phyloP scores from a whole-genome alignment of 2,888 invertebrate genomes.

The Dorcus hopei region DNA sequence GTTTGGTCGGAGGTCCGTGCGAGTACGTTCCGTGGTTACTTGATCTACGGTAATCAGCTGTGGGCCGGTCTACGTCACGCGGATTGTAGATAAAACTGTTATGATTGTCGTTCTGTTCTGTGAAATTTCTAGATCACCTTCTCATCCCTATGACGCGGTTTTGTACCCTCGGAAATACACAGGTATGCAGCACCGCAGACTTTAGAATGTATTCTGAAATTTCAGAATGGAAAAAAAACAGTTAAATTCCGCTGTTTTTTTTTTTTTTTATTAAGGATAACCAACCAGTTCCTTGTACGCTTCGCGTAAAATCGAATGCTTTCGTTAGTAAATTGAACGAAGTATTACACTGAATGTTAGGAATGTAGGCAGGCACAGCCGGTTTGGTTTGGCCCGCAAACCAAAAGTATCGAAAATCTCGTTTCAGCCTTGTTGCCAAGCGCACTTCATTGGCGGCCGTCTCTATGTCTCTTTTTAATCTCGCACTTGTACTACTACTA shows the following conservation, averaged over 20 bases:
- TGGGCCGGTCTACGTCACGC: conserved; percentile 16
- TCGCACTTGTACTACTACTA: conserved; percentile 11
- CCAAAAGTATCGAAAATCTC: conserved; percentile 42
- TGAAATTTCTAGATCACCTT: not conserved
- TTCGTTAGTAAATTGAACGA: no score
- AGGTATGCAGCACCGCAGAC: not conserved
- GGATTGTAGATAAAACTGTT: not conserved
- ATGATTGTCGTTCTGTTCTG: not conserved
- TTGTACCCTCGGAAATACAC: not conserved
- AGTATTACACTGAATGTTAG: conserved; percentile 16
- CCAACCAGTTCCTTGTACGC: no score
- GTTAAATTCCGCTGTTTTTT: not conserved
- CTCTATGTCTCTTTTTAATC: conserved; percentile 26
- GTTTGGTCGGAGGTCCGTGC: conserved; percentile 17
- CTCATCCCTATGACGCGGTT: conserved; percentile 8
- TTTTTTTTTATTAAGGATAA: no score
- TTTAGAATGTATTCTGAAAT: not conserved
- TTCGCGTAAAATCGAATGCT: no score
- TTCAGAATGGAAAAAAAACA: not conserved
- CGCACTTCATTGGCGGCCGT: conserved; percentile 32
- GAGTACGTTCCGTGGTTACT: conserved; percentile 2
- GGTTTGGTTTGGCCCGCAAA: conserved; percentile 31
- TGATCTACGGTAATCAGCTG: conserved; percentile 18
- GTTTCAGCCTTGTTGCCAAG: conserved; percentile 41
- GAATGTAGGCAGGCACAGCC: conserved; percentile 37